Base-by-base conservation (phyloP, 2,888 invertebrate genomes). In the Chalcosyrphus nemorum region DNA sequence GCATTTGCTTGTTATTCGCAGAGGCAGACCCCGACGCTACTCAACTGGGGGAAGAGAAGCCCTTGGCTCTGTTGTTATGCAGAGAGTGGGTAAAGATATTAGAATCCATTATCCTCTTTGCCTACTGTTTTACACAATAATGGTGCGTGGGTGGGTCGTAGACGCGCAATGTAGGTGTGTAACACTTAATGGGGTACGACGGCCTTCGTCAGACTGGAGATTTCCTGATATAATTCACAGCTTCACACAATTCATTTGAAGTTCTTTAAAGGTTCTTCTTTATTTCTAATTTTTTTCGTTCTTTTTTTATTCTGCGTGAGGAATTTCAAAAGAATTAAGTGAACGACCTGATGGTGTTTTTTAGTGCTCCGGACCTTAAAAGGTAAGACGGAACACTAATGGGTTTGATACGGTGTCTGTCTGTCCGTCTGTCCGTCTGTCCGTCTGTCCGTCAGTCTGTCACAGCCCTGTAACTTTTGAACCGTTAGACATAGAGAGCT, bases 61-160 rank as follows among this genome's bases (percentile, higher is more conserved):
- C 59, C 17, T 41, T 38, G 52, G 61, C 29, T n/a, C n/a, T 56
- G 32, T 45, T 56, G 63, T 15, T 54, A 11, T 13, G 17, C 17
- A 7, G 11, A 54, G 29, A 81, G 54, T 59, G 61, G 63, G 74
- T 54, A 47, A 68, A 61, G 61, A 70, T 56, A 75, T 75, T 63
- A 75, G 81, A 81, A 81, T 50, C 75, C 70, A 81, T 81, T 81
- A 81, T 81, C 81, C 63, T 81, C 75, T 52, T 81, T 81, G 81
- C 63, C 70, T 81, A 70, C 75, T 75, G 75, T 75, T 75, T 70
- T 65, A 52, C 70, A 75, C 75, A 63, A 43, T 56, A 52, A 65
- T 43, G 41, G 35, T 70, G 41, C 66, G 68, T 75, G 52, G 72
- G 81, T 32, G 59, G 52, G 81, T 41, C 15, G 65, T 24, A 38